Evolutionary conservation across 2,113 vertebrate genomes (phyloP), one percentile per base, ranked within the genome.

Genomic region (Formicarius rufipectus): DNA sequence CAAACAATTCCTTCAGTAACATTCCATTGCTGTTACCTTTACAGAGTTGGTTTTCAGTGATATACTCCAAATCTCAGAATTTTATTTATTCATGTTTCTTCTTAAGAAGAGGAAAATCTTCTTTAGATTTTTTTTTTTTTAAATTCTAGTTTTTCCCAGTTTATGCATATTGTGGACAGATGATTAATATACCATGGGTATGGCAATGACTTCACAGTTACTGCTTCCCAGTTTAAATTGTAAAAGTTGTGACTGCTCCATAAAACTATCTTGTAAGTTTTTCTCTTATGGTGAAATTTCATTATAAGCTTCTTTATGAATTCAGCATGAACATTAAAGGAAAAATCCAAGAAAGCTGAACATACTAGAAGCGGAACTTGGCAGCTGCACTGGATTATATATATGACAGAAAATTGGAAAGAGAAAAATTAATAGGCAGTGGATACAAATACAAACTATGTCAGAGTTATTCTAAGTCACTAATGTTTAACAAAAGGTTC

Each of bases 231-330:
- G 69, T 89, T 94, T 81, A 87, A 89, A 81, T 44, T 76, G 58
- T 71, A 92, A 95, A 94, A 87, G 42, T 91, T 96, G 74, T 53
- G 49, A 84, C 77, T 37, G 22, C 47, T 81, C 62, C 62, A 69
- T 93, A 93, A 94, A 95, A 91, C 82, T 87, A 59, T 21, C 74
- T 84, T 89, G 13, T 76, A 92, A 78, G 19, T 77, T 94, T 96
- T 95, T 82, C n/a, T 91, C 55, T 66, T 69, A 67, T 0, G 5
- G 71, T 45, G 47, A 91, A 74, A 85, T 89, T 89, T 94, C 84
- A 80, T 91, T 83, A 68, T 79, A 91, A 76, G 92, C 30, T 66
- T 19, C 53, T 87, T 60, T 45, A 76, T 72, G 83, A 76, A 73
- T 90, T 94, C 50, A 67, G 69, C 37, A 50, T 89, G 58, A 89